phyloP scores from a whole-genome alignment of 2,113 vertebrate species.

The Nyctereutes procyonoides region DNA sequence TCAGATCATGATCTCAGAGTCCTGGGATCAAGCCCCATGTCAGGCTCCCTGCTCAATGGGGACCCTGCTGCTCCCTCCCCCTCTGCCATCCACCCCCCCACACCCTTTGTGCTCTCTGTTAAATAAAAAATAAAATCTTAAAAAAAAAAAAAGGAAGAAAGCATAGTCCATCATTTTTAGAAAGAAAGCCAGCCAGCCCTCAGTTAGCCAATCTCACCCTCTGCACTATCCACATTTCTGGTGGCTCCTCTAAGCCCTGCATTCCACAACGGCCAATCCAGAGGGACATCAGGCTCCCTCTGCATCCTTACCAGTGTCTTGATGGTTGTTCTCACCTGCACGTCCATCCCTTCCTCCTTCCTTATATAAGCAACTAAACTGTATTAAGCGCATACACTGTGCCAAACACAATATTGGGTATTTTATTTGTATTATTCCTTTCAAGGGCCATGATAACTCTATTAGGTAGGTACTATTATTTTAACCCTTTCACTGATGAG shows the following conservation, averaged over 20 bases:
- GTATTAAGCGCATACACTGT: not conserved
- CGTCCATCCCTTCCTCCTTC: not conserved
- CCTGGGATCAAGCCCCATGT: too few relatives aligned
- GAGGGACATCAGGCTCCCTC: not conserved
- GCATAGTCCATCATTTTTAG: too few relatives aligned
- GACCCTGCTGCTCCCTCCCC: too few relatives aligned
- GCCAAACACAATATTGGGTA: not conserved
- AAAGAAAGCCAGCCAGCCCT: not conserved
- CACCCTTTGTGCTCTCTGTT: too few relatives aligned
- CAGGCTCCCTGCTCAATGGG: too few relatives aligned
- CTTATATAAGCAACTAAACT: not conserved
- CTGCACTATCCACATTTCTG: not conserved
- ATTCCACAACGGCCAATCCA: not conserved
- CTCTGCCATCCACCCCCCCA: too few relatives aligned
- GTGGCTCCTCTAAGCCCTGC: not conserved
- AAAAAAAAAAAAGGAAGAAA: too few relatives aligned
- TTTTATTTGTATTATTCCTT: not conserved
- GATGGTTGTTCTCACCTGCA: not conserved
- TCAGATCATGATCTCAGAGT: too few relatives aligned
- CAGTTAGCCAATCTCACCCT: not conserved
- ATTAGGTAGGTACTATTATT: not conserved
- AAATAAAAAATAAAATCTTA: too few relatives aligned
- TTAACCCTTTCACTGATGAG: not conserved
- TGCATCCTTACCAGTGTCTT: not conserved
- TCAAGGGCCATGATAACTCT: not conserved